These are phyloP conservation scores for Agonopterix alstromeriana DNA, from an alignment of 2,888 invertebrate species.

Conservation along the genomic window DNA sequence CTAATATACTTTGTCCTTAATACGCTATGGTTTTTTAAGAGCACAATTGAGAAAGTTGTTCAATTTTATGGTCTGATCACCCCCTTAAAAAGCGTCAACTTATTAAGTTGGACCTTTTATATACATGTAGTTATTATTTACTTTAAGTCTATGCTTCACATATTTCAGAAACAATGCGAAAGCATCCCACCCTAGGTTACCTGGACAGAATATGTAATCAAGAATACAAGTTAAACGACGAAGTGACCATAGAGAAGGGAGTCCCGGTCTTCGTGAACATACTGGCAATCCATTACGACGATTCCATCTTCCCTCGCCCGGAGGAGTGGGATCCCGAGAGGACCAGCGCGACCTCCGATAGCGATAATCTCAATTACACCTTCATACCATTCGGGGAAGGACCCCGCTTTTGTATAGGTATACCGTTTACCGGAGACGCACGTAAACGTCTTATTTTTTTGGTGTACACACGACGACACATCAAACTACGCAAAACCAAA, in stretches of 20 bases:
- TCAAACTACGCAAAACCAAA: too few relatives aligned
- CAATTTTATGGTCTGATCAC: too few relatives aligned
- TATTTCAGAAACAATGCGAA: conserved; percentile 49
- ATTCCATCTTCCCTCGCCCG: conserved; percentile 41
- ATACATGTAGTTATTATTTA: too few relatives aligned
- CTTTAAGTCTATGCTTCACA: background rate
- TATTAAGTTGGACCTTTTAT: too few relatives aligned
- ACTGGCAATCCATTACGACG: conserved; percentile 41
- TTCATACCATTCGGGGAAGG: conserved; percentile 58
- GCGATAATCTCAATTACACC: conserved; percentile 40
- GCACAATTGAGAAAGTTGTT: too few relatives aligned
- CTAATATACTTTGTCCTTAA: too few relatives aligned
- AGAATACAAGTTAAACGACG: conserved; percentile 36
- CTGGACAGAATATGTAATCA: conserved; percentile 44
- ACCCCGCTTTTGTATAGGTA: conserved; percentile 44
- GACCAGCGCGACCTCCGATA: conserved; percentile 29
- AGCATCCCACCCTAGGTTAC: conserved; percentile 38
- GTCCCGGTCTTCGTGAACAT: conserved; percentile 49
- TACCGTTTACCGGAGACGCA: background rate
- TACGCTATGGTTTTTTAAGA: too few relatives aligned
- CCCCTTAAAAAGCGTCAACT: too few relatives aligned
- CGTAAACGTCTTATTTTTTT: too few relatives aligned
- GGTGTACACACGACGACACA: too few relatives aligned
- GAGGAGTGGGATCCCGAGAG: conserved; percentile 48
- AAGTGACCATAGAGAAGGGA: conserved; percentile 38